phyloP scores from a whole-genome alignment of 2,888 invertebrate genomes.

The Tineola bisselliella region DNA sequence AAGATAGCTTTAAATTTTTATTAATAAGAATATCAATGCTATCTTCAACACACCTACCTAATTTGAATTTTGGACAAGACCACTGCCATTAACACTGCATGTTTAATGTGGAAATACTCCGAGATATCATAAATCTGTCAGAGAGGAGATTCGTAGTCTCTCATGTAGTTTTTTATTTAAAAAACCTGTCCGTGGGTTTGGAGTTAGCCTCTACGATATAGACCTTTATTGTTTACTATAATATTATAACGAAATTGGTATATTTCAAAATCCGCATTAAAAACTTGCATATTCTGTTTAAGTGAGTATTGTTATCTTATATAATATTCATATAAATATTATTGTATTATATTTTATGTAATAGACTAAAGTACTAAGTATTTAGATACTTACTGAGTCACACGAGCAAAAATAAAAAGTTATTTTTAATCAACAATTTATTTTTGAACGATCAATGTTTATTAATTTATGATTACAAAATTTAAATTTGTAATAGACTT shows the following conservation, averaged over 20 bases:
- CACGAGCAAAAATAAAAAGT: background rate
- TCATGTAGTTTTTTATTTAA: background rate
- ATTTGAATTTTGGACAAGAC: slow-evolving; percentile 1
- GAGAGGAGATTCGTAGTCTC: background rate
- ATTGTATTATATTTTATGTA: too few relatives aligned
- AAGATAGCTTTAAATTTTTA: background rate
- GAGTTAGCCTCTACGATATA: background rate
- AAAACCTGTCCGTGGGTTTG: background rate
- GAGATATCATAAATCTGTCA: slow-evolving; percentile 10
- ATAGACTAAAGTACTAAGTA: background rate
- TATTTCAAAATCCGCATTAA: too few relatives aligned
- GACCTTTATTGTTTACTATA: too few relatives aligned
- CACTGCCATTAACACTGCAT: slow-evolving; percentile 12
- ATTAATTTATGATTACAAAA: background rate
- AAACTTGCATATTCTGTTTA: too few relatives aligned
- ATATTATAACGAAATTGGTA: too few relatives aligned
- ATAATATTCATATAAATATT: too few relatives aligned
- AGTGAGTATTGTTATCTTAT: too few relatives aligned
- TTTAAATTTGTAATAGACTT: too few relatives aligned
- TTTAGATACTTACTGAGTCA: background rate
- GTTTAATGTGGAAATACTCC: slow-evolving; percentile 11
- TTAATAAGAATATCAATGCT: background rate
- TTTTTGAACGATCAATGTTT: too few relatives aligned
- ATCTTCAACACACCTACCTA: background rate
- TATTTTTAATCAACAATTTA: background rate